These are phyloP conservation scores for Rhea pennata DNA, from an alignment of 2,113 vertebrate species.

Conservation along the genomic window DNA sequence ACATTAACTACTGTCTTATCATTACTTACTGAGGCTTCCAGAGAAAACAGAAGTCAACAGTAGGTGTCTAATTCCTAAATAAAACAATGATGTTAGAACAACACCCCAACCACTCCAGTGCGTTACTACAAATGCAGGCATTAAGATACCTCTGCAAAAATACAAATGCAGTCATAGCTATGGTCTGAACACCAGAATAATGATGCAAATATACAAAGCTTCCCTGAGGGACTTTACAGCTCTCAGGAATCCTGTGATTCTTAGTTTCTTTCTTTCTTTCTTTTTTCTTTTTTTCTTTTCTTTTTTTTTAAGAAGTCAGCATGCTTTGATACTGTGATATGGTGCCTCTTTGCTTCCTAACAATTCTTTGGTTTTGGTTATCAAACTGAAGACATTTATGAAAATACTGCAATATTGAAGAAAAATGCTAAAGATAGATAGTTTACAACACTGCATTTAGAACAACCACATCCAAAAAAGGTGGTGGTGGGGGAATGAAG, in stretches of 20 bases:
- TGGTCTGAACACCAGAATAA: neutral
- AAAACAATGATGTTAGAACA: neutral
- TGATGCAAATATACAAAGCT: neutral
- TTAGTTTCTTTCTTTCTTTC: neutral
- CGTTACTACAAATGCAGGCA: neutral
- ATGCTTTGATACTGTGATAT: neutral
- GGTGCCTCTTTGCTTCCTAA: neutral
- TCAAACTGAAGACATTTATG: neutral
- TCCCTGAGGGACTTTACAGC: neutral
- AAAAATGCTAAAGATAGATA: neutral
- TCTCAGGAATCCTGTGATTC: neutral
- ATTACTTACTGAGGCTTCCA: neutral
- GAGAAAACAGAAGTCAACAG: neutral
- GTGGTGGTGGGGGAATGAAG: neutral
- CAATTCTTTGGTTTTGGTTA: neutral
- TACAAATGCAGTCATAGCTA: neutral
- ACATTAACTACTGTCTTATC: neutral
- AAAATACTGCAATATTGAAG: neutral
- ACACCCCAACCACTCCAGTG: neutral
- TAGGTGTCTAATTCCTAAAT: neutral
- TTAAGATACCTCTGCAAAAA: neutral
- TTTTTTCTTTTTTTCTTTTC: too few species aligned
- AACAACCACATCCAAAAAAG: neutral
- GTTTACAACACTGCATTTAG: neutral
- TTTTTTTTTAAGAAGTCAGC: neutral